phyloP scores from a whole-genome alignment of 2,888 invertebrate genomes.

The Cheilosia grossa region DNA sequence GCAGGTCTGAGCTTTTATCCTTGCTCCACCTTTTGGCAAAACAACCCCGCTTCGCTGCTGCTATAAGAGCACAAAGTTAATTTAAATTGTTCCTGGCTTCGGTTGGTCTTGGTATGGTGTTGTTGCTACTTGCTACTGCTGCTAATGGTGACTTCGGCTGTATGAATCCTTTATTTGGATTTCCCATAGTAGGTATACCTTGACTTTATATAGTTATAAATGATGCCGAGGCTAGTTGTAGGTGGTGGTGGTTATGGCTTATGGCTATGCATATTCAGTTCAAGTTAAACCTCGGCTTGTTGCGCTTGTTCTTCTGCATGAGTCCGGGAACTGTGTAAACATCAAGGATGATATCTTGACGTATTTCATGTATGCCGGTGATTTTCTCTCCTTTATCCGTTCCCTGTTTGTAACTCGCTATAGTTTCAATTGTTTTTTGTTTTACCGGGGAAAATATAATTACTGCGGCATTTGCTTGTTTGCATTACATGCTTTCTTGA shows the following conservation, averaged over 20 bases:
- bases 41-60: slow-evolving; percentile 11
- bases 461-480: slow-evolving; percentile 50
- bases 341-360: slow-evolving; percentile 18
- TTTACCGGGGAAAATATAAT: slow-evolving; percentile 39
- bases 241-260: background rate
- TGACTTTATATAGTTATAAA: slow-evolving; percentile 29
- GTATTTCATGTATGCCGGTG: slow-evolving; percentile 41
- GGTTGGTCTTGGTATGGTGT: slow-evolving; percentile 5
- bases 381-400: slow-evolving; percentile 5
- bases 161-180: slow-evolving; percentile 32
- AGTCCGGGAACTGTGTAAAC: background rate
- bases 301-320: slow-evolving; percentile 25
- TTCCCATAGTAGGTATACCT: slow-evolving; percentile 14
- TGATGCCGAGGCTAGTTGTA: background rate
- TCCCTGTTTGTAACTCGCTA: background rate
- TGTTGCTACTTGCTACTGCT: background rate
- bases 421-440: background rate
- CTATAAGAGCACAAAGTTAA: slow-evolving; percentile 35
- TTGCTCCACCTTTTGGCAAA: slow-evolving; percentile 22
- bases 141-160: slow-evolving; percentile 3
- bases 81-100: slow-evolving; percentile 46
- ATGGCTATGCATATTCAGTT: slow-evolving; percentile 24
- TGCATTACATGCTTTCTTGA: slow-evolving; percentile 33
- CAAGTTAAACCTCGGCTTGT: slow-evolving; percentile 42
- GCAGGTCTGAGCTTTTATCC: slow-evolving; percentile 56